Evolutionary conservation across 2,797 vertebrate species (phyloP).

Genomic region (Gambelia wislizenii): DNA sequence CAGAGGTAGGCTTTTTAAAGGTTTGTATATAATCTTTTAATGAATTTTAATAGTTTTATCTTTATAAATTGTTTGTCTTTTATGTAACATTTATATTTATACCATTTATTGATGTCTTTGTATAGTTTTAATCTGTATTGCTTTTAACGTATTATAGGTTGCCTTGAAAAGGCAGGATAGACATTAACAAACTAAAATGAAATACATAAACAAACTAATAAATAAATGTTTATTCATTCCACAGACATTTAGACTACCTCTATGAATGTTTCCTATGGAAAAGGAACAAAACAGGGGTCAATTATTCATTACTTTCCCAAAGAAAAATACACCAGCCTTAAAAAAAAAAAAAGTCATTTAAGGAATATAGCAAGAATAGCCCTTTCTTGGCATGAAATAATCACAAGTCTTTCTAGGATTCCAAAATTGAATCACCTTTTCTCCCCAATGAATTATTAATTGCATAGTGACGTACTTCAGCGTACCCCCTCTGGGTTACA

Average conservation of each 20-base stretch:
- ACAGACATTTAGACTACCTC: not conserved
- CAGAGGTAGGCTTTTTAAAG: too few species aligned
- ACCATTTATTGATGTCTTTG: too few species aligned
- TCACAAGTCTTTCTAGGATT: constrained; percentile 13
- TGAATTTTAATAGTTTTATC: too few species aligned
- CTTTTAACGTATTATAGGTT: too few species aligned
- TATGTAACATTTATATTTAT: too few species aligned
- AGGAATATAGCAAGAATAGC: not conserved
- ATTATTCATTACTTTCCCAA: not conserved
- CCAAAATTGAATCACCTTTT: constrained; percentile 56
- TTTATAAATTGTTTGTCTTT: too few species aligned
- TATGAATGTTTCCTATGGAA: not conserved
- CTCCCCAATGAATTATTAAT: constrained; percentile 37
- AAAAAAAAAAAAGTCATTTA: not conserved
- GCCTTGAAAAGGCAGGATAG: too few species aligned
- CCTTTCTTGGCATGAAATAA: constrained; percentile 44
- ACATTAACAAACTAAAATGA: not conserved
- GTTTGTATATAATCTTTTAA: too few species aligned
- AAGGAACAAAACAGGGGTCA: not conserved
- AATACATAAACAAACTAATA: too few species aligned
- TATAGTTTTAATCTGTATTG: too few species aligned
- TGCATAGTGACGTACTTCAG: constrained; percentile 45
- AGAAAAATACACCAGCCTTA: accelerated
- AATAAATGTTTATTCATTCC: not conserved
- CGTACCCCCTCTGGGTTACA: constrained; percentile 51